Conservation (phyloP, 2,888 invertebrate species). For the Ectemnius lituratus region DNA sequence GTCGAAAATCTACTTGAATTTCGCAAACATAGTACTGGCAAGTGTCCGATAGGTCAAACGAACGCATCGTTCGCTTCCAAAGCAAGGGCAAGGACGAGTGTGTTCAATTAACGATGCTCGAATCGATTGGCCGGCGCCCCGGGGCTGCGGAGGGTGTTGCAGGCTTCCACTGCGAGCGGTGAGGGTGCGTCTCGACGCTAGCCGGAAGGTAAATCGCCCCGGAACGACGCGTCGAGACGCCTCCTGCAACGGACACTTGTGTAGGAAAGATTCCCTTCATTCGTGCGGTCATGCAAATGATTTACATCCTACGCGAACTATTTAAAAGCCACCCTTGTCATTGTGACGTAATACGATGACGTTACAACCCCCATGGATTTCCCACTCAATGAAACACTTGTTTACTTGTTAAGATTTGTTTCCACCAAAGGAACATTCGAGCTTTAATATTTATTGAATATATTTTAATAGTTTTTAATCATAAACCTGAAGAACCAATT, state of each 20-base stretch:
- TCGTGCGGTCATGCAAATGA: constrained; percentile 10
- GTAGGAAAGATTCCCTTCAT: constrained; percentile 17
- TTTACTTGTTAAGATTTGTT: too few species aligned
- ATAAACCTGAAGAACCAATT: too few species aligned
- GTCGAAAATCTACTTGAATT: too few species aligned
- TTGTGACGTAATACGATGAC: constrained; percentile 18
- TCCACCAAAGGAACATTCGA: too few species aligned
- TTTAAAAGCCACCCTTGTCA: background rate
- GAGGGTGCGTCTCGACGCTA: background rate
- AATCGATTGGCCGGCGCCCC: background rate
- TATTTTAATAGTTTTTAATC: too few species aligned
- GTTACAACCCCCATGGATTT: background rate
- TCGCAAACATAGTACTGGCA: too few species aligned
- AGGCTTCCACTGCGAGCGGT: background rate
- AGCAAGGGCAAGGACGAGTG: constrained; percentile 28
- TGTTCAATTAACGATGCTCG: background rate
- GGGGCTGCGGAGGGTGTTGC: background rate
- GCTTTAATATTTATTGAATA: too few species aligned
- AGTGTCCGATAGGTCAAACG: background rate
- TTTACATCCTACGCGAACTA: too few species aligned
- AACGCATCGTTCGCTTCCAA: background rate
- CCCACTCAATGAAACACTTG: too few species aligned
- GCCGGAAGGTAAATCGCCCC: background rate
- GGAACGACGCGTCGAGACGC: constrained; percentile 3
- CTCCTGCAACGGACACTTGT: background rate